phyloP scores from a whole-genome alignment of 2,888 invertebrate genomes.

The Carcina quercana region DNA sequence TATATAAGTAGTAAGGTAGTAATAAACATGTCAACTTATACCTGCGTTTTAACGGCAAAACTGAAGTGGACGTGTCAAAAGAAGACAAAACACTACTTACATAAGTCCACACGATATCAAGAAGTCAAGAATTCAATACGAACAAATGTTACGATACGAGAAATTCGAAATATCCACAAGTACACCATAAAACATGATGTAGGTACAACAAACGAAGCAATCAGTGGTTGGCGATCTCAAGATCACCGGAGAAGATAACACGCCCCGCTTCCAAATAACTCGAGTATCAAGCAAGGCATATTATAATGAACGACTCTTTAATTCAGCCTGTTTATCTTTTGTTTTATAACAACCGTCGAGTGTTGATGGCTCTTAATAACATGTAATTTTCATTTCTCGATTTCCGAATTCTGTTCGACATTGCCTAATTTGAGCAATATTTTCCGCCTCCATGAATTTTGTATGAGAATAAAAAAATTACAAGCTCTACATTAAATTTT shows the following conservation, averaged over 20 bases:
- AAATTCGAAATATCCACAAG: too few relatives aligned
- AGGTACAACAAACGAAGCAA: constrained; percentile 47
- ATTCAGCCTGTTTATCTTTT: constrained; percentile 69
- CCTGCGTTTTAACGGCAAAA: too few relatives aligned
- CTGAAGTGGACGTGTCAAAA: too few relatives aligned
- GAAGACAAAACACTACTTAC: too few relatives aligned
- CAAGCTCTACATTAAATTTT: constrained; percentile 13
- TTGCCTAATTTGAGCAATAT: constrained; percentile 53
- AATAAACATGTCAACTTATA: too few relatives aligned
- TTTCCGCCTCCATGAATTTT: constrained; percentile 54
- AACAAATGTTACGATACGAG: too few relatives aligned
- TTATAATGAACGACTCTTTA: constrained; percentile 65
- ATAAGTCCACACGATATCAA: too few relatives aligned
- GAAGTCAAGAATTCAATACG: too few relatives aligned
- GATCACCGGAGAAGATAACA: constrained; percentile 52
- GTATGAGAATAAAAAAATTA: constrained; percentile 37
- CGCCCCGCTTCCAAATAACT: constrained; percentile 51
- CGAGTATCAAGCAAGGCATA: constrained; percentile 61
- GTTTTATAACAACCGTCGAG: constrained; percentile 62
- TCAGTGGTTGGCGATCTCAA: constrained; percentile 45
- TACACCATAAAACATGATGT: constrained; percentile 18
- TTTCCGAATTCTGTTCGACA: constrained; percentile 62
- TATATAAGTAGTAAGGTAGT: too few relatives aligned
- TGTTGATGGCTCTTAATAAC: constrained; percentile 70
- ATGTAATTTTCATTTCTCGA: constrained; percentile 64